A percentile compares a stretch with the other conserved stretches of the same genome.
Conservation (phyloP, 2,888 invertebrate genomes). For the Lasioglossum lativentre region DNA sequence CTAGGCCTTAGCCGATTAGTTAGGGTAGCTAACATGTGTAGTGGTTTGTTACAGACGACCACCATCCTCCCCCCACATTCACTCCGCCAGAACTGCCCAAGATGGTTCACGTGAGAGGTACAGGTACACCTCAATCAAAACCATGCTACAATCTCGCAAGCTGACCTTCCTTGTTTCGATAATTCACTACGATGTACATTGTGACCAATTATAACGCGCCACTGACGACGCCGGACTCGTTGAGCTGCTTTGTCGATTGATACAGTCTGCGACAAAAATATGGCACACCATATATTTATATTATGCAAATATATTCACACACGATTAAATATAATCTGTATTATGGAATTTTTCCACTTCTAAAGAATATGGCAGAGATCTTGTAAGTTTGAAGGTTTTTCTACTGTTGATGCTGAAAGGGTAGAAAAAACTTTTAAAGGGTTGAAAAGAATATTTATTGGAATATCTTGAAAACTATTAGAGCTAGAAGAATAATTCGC, state of each 20-base stretch:
- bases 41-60: slow-evolving; percentile 95
- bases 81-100: slow-evolving; percentile 99
- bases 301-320: background rate
- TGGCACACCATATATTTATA: background rate
- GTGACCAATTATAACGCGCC: slow-evolving; percentile 29
- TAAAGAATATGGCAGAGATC: no score
- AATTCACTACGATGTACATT: slow-evolving; percentile 53
- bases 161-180: slow-evolving; percentile 75
- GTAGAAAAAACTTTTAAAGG: background rate
- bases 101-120: slow-evolving; percentile 99
- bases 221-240: slow-evolving; percentile 25
- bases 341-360: no score
- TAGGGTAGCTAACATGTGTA: slow-evolving; percentile 85
- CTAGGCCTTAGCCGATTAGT: slow-evolving; percentile 79
- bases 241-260: slow-evolving; percentile 33
- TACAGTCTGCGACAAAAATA: background rate
- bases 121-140: slow-evolving; percentile 83
- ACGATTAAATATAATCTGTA: background rate
- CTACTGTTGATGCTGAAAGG: background rate
- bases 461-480: background rate
- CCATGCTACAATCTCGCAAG: slow-evolving; percentile 82
- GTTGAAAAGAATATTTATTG: background rate
- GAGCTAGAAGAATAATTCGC: background rate
- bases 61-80: slow-evolving; percentile 98
- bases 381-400: background rate